Conservation (phyloP, 2,113 vertebrate species). For the Ptilonorhynchus violaceus region DNA sequence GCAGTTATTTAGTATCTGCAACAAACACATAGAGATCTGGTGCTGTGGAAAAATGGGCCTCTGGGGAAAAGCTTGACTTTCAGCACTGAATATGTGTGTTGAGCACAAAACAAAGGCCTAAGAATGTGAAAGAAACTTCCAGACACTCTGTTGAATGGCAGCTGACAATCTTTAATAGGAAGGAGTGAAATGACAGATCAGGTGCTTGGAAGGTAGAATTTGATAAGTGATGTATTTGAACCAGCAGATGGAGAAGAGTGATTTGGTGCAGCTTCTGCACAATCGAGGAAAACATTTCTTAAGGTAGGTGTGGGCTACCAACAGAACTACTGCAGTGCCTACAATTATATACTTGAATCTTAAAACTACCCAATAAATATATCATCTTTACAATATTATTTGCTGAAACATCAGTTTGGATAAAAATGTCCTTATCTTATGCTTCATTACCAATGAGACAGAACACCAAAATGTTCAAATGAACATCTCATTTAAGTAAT, state of each 20-base stretch:
- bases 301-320: neutral
- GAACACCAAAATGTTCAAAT: neutral
- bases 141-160: neutral
- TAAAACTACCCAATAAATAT: neutral
- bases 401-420: neutral
- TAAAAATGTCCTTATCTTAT: neutral
- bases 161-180: neutral
- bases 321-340: neutral
- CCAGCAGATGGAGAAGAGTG: neutral
- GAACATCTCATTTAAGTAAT: neutral
- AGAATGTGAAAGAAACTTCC: neutral
- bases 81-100: neutral
- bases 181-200: neutral
- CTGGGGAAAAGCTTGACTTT: constrained; percentile 13
- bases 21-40: neutral
- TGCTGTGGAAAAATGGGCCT: neutral
- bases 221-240: neutral
- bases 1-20: constrained; percentile 23
- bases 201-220: neutral
- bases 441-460: neutral
- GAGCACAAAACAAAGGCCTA: constrained; percentile 12
- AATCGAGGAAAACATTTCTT: neutral
- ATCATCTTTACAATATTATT: neutral
- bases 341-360: neutral
- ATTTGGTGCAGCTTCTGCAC: neutral